Evolutionary conservation across 2,113 vertebrate species (phyloP).

Genomic region (Lota lota): DNA sequence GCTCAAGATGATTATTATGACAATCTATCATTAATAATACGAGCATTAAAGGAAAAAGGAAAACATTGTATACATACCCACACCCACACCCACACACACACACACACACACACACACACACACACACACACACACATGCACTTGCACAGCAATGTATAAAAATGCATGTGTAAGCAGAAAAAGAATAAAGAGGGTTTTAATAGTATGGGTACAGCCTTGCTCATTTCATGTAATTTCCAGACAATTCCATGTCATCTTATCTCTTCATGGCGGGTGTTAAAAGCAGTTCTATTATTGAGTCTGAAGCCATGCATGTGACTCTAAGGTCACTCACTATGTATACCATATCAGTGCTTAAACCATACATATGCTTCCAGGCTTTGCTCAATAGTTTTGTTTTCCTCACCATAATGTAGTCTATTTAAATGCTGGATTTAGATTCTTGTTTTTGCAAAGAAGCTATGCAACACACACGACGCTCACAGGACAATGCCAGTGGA

Average conservation of each 20-base stretch:
- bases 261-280: slow-evolving; percentile 3
- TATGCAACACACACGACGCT: no score
- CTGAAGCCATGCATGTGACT: slow-evolving; percentile 13
- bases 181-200: background rate
- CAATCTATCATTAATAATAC: no score
- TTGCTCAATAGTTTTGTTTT: no score
- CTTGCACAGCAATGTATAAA: background rate
- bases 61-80: background rate
- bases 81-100: no score
- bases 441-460: no score
- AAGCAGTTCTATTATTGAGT: background rate
- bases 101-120: slow-evolving; percentile 16
- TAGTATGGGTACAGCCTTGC: background rate
- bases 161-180: slow-evolving; percentile 2
- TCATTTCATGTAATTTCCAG: slow-evolving; percentile 15
- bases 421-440: no score
- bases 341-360: background rate
- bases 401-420: background rate
- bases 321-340: slow-evolving; percentile 9
- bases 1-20: no score
- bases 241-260: slow-evolving; percentile 38
- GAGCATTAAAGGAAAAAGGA: background rate
- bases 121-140: slow-evolving; percentile 3
- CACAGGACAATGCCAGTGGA: no score
- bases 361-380: no score